Conservation (phyloP, 2,797 vertebrate genomes). For the Glossophaga mutica region DNA sequence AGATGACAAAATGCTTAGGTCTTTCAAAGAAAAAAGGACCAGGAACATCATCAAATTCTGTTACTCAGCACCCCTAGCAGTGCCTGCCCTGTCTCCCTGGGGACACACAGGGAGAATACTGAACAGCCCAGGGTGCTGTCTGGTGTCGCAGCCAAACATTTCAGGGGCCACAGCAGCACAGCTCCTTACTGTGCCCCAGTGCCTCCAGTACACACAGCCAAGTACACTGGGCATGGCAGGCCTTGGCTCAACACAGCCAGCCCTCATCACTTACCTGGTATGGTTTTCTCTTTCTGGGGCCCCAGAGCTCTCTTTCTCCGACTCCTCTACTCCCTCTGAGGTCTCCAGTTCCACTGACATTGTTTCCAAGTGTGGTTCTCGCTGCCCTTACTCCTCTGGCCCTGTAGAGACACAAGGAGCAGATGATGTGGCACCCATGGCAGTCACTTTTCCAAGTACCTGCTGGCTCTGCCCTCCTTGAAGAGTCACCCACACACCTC, state of each 20-base stretch:
- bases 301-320: slow-evolving; percentile 49
- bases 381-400: not conserved
- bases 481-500: not conserved
- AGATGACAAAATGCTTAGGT: not conserved
- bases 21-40: not conserved
- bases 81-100: not conserved
- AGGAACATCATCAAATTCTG: not conserved
- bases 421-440: not conserved
- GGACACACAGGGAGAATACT: not conserved
- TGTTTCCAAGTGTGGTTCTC: not conserved
- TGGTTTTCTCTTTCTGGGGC: slow-evolving; percentile 55
- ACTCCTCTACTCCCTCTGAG: slow-evolving; percentile 66
- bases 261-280: slow-evolving; percentile 69
- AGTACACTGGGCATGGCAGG: not conserved
- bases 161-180: accelerated
- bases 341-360: slow-evolving; percentile 76
- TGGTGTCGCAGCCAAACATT: not conserved
- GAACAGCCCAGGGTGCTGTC: not conserved
- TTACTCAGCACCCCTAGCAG: not conserved
- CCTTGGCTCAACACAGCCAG: not conserved
- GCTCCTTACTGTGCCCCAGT: not conserved
- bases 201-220: not conserved
- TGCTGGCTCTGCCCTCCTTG: not conserved
- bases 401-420: slow-evolving; percentile 48
- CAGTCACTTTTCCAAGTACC: not conserved